phyloP scores from a whole-genome alignment of 1,140 invertebrate genomes.

The Hyles vespertilio region DNA sequence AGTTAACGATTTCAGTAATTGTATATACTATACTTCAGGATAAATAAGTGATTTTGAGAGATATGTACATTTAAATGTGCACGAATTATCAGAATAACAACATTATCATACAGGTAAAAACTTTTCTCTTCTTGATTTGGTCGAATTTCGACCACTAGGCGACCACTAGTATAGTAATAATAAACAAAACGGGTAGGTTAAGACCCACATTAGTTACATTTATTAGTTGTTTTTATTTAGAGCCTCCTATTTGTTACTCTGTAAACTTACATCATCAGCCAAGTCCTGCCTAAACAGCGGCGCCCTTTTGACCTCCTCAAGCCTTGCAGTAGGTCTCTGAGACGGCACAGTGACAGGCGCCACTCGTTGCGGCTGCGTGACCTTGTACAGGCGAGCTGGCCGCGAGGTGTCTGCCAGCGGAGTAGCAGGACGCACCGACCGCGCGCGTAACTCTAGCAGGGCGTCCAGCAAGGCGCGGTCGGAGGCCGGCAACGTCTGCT shows the following conservation, averaged over 20 bases:
- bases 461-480: conserved; percentile 82
- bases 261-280: conserved; percentile 79
- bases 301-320: conserved; percentile 91
- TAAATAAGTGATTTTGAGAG: no score
- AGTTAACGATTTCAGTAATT: no score
- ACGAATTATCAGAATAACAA: no score
- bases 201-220: no score
- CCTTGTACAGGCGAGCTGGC: conserved; percentile 76
- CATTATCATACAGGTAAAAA: no score
- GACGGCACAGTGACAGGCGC: conserved; percentile 84
- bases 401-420: conserved; percentile 66
- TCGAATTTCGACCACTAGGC: no score
- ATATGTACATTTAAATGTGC: no score
- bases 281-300: conserved; percentile 89
- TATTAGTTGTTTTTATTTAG: no score
- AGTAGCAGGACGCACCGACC: conserved; percentile 78
- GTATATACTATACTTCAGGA: no score
- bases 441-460: conserved; percentile 80
- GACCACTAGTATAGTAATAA: no score
- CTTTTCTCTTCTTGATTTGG: no score
- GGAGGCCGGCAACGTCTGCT: conserved; percentile 80
- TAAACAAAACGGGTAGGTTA: no score
- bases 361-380: conserved; percentile 73
- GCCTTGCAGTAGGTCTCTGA: conserved; percentile 90
- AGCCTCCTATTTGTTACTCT: background rate